Evolutionary conservation across 2,113 vertebrate species (phyloP), one percentile per base, ranked within the genome.

Genomic region (Podiceps cristatus): DNA sequence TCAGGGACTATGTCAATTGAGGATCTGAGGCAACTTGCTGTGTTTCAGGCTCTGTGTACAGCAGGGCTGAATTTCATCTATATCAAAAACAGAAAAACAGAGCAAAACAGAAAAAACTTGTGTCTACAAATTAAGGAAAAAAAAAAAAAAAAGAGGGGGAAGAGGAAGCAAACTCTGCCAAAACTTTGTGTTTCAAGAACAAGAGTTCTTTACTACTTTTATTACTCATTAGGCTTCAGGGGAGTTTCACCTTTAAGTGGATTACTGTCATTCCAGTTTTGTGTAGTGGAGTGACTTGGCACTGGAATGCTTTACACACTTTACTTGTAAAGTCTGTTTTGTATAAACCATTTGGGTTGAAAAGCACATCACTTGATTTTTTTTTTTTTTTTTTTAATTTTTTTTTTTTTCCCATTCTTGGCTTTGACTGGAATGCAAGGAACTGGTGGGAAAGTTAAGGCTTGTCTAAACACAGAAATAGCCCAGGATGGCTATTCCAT

Each of bases 231-330:
- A 93, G 71, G 81, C 90, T 96, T 97, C 87, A 96, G 75, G 93
- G 78, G 59, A 88, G 88, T 95, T 94, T 94, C 93, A 92, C 71
- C 78, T 95, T 90, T 83, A 96, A 95, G 92, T 95, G 85, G 95
- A 95, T 97, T 95, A 96, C 90, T 94, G 92, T 96, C 96, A 90
- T 96, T 95, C 78, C 95, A 83, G 63, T 60, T 83, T 66, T 93
- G 40, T 93, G 44, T 82, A 88, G 81, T 92, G 40, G 28, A 49
- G 27, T 88, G 78, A 90, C 71, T 85, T 95, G 67, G 78, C 33
- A 25, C 23, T 62, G 63, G 45, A 58, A 24, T 40, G 35, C 82
- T 88, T 72, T 68, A 64, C 49, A 92, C 31, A 20, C 53, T 90
- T 72, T 0, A 1, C 56, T 82, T 83, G 17, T 72, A 29, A 77